Evolutionary conservation across 2,113 vertebrate species (phyloP), one percentile per base, ranked within the genome.

Genomic region (Rostratula benghalensis): DNA sequence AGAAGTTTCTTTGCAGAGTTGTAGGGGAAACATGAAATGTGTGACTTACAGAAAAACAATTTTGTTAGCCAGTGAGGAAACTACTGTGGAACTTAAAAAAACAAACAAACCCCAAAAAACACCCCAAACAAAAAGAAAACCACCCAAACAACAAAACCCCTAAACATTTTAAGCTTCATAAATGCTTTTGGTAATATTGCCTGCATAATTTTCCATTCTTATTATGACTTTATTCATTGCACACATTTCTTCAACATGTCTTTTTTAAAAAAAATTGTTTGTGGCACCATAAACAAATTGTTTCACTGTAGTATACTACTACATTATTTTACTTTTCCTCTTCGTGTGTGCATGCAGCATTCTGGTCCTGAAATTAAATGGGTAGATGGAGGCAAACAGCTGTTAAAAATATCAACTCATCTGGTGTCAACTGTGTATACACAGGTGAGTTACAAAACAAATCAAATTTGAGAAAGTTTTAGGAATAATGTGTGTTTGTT

Each of bases 401-500:
- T 99, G 48, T 97, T 99, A 71, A 99, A 98, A 95, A 98, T 99
- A 95, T 98, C 99, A 74, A 98, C 99, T 87, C 99, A 99, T 96
- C 98, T 99, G 13, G 99, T 99, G 83, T 99, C 99, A 81, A 99
- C 99, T 14, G 98, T 99, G 45, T 99, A 99, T 96, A 99, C 99
- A 73, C 99, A 99, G 99, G 99, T 99, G 53, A 30, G 95, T 91
- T 43, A 69, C n/a, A 59, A 91, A 93, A 28, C 21, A 75, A 60
- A 70, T 39, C 17, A 28, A 50, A 65, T 56, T 35, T 39, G 20
- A 30, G 23, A 41, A 78, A 16, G 3, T 76, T 84, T 64, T 61
- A 37, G 24, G 19, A 68, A 53, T 57, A 16, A 43, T 22, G 0
- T 63, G 1, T 63, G 3, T 46, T 74, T 70, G 10, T 31, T 43